Base-by-base conservation (phyloP, 1,140 invertebrate species). In the Drosophila kohkoa region DNA sequence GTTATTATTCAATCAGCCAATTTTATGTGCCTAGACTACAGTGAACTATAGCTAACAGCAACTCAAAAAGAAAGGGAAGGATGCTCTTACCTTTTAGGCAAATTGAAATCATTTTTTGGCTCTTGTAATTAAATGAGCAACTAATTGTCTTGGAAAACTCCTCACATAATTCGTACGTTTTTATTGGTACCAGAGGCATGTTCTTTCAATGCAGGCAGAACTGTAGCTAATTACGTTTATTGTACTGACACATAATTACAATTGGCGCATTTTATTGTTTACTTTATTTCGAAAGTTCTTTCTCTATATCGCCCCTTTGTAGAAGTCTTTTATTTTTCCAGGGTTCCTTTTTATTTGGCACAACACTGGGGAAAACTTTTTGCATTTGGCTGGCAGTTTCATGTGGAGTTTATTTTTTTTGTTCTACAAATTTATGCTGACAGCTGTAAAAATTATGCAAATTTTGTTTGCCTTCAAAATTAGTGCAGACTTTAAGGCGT, bases 231-330 rank as follows among this genome's bases (percentile, higher is more conserved):
- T 86, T 87, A 86, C 51, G 57, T 32, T 69, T 82, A 87, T 77
- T 68, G 58, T 57, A 58, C 62, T 62, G 75, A 64, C 82, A 79
- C 68, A 79, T 81, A 86, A 86, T 87, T 62, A 66, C 76, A 86
- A 87, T 86, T 82, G 82, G 66, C 82, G 55, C 82, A 76, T 77
- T 87, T 79, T 77, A 82, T 79, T 80, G 83, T 82, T 77, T 76
- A 88, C 72, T 82, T 82, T 87, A 87, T 88, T 76, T 60, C 45
- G 30, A 71, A 87, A 87, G 79, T 82, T 80, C 30, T 3, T 35
- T 4, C 55, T 46, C 57, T 59, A 28, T 28, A n/a, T 59, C 13
- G 1, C 28, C 35, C 8, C 35, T 38, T 60, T 35, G n/a, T 11
- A 7, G 15, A 62, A 69, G 51, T 68, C 80, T 64, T 16, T 13